Percentiles rank a stretch among this genome's conserved stretches.
These are phyloP conservation scores for Seriola rivoliana DNA, from an alignment of 2,113 vertebrate genomes.

Conservation along the genomic window DNA sequence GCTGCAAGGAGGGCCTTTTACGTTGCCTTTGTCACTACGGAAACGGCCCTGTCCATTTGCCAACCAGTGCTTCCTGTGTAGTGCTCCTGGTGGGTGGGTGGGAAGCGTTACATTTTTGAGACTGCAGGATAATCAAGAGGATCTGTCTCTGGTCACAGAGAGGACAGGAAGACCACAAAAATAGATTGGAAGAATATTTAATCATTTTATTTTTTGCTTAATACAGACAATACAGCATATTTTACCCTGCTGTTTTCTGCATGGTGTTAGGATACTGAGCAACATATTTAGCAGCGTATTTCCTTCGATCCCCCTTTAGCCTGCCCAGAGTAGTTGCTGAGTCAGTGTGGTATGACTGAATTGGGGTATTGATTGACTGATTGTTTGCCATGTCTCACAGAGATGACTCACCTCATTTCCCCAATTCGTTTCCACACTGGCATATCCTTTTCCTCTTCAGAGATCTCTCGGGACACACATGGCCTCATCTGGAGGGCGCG, in stretches of 20 bases:
- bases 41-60: slow-evolving; percentile 62
- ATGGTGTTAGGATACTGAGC: not conserved
- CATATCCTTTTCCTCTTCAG: slow-evolving; percentile 36
- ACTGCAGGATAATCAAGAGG: slow-evolving; percentile 33
- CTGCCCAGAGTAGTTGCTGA: slow-evolving; percentile 46
- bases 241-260: not conserved
- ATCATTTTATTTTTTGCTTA: not conserved
- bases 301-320: not conserved
- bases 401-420: slow-evolving; percentile 68
- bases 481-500: slow-evolving; percentile 69
- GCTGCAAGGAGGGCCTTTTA: slow-evolving; percentile 7
- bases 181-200: not conserved
- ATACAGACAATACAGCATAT: not conserved
- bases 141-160: slow-evolving; percentile 24
- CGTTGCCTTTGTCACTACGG: slow-evolving; percentile 33
- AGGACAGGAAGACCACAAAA: slow-evolving; percentile 18
- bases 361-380: slow-evolving; percentile 53
- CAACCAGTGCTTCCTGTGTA: slow-evolving; percentile 68
- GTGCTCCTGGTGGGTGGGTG: slow-evolving; percentile 48
- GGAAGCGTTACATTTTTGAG: slow-evolving; percentile 24
- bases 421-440: slow-evolving; percentile 9
- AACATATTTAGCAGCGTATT: not conserved
- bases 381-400: slow-evolving; percentile 41
- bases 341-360: slow-evolving; percentile 51
- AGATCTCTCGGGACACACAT: slow-evolving; percentile 19